Percentiles rank a stretch among this genome's conserved stretches.
Evolutionary conservation across 53 echinoderm and acorn worm genomes (phyloP).

Genomic region (Actinopyga echinites): DNA sequence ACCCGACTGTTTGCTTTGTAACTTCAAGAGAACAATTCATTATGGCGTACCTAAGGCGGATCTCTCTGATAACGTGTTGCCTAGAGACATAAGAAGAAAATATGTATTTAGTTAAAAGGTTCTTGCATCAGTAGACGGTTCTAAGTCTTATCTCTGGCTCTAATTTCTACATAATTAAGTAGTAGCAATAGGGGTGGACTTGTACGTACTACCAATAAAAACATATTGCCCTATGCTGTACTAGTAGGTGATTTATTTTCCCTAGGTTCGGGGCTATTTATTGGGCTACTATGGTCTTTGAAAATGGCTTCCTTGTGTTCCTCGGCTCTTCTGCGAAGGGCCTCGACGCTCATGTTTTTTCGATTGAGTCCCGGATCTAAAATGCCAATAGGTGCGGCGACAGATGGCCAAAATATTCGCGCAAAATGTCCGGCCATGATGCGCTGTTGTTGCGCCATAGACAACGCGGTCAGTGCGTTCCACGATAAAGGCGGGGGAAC

Average conservation of each 20-base stretch:
- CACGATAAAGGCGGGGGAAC: constrained; percentile 54
- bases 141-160: too few relatives aligned
- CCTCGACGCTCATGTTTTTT: constrained; percentile 88
- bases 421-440: constrained; percentile 63
- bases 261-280: constrained; percentile 24
- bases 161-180: too few relatives aligned
- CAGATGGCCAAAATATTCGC: constrained; percentile 36
- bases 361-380: constrained; percentile 64
- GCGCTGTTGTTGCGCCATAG: constrained; percentile 48
- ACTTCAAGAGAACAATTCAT: too few relatives aligned
- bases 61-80: too few relatives aligned
- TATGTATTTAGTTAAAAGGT: too few relatives aligned
- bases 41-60: too few relatives aligned
- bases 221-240: too few relatives aligned
- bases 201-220: too few relatives aligned
- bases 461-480: constrained; percentile 60
- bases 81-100: too few relatives aligned
- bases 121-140: too few relatives aligned
- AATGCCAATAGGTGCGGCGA: constrained; percentile 48
- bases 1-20: too few relatives aligned
- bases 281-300: constrained; percentile 28
- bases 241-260: constrained; percentile 14
- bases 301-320: constrained; percentile 73
- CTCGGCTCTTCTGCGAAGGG: constrained; percentile 76
- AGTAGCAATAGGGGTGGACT: too few relatives aligned